Percentiles rank a stretch among this genome's conserved stretches.
These are phyloP conservation scores for Drosophila phalerata DNA, from an alignment of 2,888 invertebrate species.

Conservation along the genomic window DNA sequence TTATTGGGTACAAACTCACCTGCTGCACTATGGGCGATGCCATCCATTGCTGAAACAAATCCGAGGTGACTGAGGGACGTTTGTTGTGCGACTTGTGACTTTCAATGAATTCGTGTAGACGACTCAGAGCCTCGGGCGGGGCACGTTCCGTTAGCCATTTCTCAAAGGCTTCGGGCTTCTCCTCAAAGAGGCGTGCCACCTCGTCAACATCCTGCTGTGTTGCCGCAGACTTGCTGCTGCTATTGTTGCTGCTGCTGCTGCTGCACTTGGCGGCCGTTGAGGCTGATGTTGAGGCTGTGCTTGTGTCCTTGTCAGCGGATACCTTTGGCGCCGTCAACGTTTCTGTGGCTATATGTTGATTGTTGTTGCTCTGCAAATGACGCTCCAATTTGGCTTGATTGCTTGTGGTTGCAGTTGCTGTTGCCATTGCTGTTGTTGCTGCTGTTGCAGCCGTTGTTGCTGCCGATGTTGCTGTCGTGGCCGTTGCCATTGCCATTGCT, in stretches of 20 bases:
- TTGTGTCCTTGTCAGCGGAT: conserved; percentile 23
- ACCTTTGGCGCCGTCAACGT: conserved; percentile 33
- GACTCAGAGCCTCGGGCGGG: conserved; percentile 88
- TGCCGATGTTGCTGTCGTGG: too few relatives aligned
- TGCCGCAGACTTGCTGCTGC: conserved; percentile 35
- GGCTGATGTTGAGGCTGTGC: conserved; percentile 16
- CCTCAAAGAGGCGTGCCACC: conserved; percentile 86
- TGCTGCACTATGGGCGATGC: conserved; percentile 91
- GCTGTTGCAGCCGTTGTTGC: neutral
- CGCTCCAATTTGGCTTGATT: conserved; percentile 63
- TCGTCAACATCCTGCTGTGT: conserved; percentile 84
- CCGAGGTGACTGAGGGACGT: conserved; percentile 92
- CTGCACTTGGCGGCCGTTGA: conserved; percentile 39
- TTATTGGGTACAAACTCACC: conserved; percentile 85
- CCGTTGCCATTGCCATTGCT: conserved; percentile 1
- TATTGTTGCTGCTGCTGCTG: conserved; percentile 22
- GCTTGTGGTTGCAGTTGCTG: conserved; percentile 46
- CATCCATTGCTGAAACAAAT: conserved; percentile 94
- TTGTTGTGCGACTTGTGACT: conserved; percentile 87
- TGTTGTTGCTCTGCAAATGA: conserved; percentile 67
- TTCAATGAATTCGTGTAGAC: conserved; percentile 87
- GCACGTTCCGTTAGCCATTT: conserved; percentile 92
- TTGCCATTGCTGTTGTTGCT: conserved; percentile 20
- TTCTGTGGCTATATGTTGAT: conserved; percentile 50
- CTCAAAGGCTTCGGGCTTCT: conserved; percentile 90